Percentiles rank a stretch among this genome's conserved stretches.
These are phyloP conservation scores for Notolabrus celidotus DNA, from an alignment of 2,797 vertebrate species.

Conservation along the genomic window DNA sequence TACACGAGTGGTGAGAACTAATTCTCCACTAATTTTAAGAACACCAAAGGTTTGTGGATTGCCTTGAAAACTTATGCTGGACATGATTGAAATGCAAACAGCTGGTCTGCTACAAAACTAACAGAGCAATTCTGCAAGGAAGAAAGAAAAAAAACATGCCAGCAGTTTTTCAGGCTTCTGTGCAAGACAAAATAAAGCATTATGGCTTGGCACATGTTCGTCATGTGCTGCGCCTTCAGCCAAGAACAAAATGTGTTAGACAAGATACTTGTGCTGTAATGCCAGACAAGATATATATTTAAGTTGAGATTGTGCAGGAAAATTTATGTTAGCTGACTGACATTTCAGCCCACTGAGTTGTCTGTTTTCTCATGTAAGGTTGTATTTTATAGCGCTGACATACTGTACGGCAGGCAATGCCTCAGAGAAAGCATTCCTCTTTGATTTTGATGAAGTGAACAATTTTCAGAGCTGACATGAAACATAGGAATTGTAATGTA, in stretches of 20 bases:
- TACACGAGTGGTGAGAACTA: constrained; percentile 6
- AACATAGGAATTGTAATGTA: constrained; percentile 22
- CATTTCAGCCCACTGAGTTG: constrained; percentile 22
- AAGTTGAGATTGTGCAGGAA: constrained; percentile 26
- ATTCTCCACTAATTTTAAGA: constrained; percentile 26
- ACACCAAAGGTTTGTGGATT: constrained; percentile 4
- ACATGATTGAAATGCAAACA: constrained; percentile 19
- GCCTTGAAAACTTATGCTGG: constrained; percentile 3
- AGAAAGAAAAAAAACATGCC: constrained; percentile 18
- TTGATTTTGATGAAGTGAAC: constrained; percentile 37
- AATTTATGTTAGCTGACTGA: constrained; percentile 40
- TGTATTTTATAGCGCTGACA: constrained; percentile 21
- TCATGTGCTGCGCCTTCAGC: constrained; percentile 22
- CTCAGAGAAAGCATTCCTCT: constrained; percentile 22
- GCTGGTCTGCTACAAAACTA: constrained; percentile 26
- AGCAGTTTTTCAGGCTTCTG: constrained; percentile 31
- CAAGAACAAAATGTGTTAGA: constrained; percentile 45
- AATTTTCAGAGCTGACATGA: constrained; percentile 25
- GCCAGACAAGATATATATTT: constrained; percentile 24
- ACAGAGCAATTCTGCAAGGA: constrained; percentile 4
- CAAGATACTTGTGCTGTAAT: constrained; percentile 36
- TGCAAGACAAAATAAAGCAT: constrained; percentile 34
- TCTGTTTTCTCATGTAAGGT: constrained; percentile 29
- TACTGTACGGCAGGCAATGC: constrained; percentile 1
- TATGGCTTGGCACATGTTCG: constrained; percentile 28